These are phyloP conservation scores for Turdus rufiventris DNA, from an alignment of 2,113 vertebrate species.

Conservation along the genomic window DNA sequence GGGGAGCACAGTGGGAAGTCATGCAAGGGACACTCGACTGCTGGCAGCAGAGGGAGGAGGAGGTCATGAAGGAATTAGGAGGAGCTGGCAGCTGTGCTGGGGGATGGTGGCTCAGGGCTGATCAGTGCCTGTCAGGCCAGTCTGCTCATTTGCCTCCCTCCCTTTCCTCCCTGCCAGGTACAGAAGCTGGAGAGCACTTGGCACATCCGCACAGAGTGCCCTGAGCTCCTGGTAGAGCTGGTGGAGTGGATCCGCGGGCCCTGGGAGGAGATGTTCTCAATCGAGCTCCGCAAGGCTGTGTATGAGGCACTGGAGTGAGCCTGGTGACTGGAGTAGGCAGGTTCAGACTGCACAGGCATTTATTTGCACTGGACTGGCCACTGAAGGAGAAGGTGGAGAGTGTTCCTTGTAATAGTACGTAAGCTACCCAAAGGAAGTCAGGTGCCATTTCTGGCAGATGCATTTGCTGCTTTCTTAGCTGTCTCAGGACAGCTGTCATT, in stretches of 20 bases:
- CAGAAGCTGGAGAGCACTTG: slow-evolving; percentile 60
- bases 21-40: not conserved
- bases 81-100: not conserved
- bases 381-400: not conserved
- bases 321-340: not conserved
- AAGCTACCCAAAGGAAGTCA: not conserved
- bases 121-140: not conserved
- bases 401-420: not conserved
- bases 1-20: not conserved
- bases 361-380: not conserved
- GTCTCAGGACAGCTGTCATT: not conserved
- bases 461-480: not conserved
- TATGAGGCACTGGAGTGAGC: slow-evolving; percentile 38
- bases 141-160: not conserved
- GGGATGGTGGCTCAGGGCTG: not conserved
- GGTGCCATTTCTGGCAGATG: not conserved
- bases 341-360: not conserved
- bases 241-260: slow-evolving; percentile 57
- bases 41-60: not conserved
- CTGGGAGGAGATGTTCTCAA: slow-evolving; percentile 61
- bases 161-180: slow-evolving; percentile 16
- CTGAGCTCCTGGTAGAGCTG: slow-evolving; percentile 38
- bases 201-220: slow-evolving; percentile 56
- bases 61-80: not conserved
- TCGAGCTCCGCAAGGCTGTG: not conserved